Conservation (phyloP, 2,888 invertebrate species). For the Drosophila heteroneura region DNA sequence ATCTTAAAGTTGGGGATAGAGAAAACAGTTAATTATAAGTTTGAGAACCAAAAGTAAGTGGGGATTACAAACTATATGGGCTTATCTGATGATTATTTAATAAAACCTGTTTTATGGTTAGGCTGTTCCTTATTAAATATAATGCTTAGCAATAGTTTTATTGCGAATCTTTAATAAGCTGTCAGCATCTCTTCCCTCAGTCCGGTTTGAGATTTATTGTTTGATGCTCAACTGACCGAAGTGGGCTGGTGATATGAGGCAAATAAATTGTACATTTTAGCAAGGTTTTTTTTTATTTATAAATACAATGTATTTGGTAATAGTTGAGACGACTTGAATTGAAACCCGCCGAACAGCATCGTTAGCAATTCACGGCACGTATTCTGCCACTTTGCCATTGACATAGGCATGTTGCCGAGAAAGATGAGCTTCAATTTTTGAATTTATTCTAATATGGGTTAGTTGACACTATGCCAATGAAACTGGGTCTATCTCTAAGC, state of each 20-base stretch:
- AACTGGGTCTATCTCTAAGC: conserved; percentile 46
- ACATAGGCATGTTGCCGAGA: conserved; percentile 11
- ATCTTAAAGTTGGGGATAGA: background rate
- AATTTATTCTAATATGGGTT: conserved; percentile 20
- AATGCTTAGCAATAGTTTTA: background rate
- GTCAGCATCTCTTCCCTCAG: conserved; percentile 4
- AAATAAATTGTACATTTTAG: conserved; percentile 52
- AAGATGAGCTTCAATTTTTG: conserved; percentile 5
- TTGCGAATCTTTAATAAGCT: background rate
- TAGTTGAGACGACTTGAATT: conserved; percentile 49
- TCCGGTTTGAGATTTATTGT: conserved; percentile 40
- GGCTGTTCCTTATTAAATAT: background rate
- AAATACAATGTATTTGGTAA: conserved; percentile 40
- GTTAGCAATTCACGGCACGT: conserved; percentile 71
- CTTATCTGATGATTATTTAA: background rate
- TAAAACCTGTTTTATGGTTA: background rate
- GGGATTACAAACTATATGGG: background rate
- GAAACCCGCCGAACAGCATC: conserved; percentile 69
- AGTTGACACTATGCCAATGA: conserved; percentile 11
- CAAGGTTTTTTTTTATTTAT: conserved; percentile 21
- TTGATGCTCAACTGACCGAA: conserved; percentile 33
- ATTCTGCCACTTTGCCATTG: conserved; percentile 16
- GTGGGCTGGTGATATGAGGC: conserved; percentile 26
- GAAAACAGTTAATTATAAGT: background rate
- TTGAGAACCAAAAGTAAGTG: background rate